A percentile compares a stretch with the other conserved stretches of the same genome.
Evolutionary conservation across 2,888 invertebrate species (phyloP).

Genomic region (Melipona bicolor): DNA sequence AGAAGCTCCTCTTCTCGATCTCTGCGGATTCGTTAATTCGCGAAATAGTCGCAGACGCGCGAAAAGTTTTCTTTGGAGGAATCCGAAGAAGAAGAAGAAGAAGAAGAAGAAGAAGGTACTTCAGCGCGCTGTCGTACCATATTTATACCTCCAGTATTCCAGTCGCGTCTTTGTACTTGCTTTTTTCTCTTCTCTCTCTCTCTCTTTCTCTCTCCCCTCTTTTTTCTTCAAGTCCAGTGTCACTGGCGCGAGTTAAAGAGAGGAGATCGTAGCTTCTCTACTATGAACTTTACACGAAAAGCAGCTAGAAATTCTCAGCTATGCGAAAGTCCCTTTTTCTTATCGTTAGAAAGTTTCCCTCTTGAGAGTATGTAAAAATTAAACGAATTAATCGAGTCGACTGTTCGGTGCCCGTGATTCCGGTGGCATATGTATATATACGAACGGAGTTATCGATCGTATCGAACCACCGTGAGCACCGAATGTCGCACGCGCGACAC

Average conservation of each 20-base stretch:
- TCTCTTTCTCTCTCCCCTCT: not conserved
- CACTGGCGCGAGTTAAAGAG: constrained; percentile 4
- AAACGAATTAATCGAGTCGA: constrained; percentile 68
- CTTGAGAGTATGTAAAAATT: constrained; percentile 80
- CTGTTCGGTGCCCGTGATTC: constrained; percentile 12
- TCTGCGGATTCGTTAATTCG: too few relatives aligned
- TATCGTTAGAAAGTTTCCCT: constrained; percentile 55
- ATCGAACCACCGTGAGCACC: not conserved
- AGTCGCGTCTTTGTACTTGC: not conserved
- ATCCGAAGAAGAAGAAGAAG: too few relatives aligned
- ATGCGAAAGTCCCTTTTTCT: constrained; percentile 63
- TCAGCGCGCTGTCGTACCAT: too few relatives aligned
- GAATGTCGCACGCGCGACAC: too few relatives aligned
- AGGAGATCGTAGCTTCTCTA: constrained; percentile 49
- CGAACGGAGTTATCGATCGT: constrained; percentile 26
- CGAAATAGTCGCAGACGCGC: too few relatives aligned
- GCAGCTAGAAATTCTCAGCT: constrained; percentile 72
- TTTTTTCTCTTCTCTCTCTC: not conserved
- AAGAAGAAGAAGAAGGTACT: too few relatives aligned
- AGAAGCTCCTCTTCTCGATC: too few relatives aligned
- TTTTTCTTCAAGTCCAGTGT: not conserved
- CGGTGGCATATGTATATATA: constrained; percentile 6
- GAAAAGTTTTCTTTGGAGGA: too few relatives aligned
- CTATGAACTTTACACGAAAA: constrained; percentile 71
- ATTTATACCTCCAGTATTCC: too few relatives aligned